Evolutionary conservation across 2,113 vertebrate species (phyloP).

Genomic region (Synodontis membranacea): DNA sequence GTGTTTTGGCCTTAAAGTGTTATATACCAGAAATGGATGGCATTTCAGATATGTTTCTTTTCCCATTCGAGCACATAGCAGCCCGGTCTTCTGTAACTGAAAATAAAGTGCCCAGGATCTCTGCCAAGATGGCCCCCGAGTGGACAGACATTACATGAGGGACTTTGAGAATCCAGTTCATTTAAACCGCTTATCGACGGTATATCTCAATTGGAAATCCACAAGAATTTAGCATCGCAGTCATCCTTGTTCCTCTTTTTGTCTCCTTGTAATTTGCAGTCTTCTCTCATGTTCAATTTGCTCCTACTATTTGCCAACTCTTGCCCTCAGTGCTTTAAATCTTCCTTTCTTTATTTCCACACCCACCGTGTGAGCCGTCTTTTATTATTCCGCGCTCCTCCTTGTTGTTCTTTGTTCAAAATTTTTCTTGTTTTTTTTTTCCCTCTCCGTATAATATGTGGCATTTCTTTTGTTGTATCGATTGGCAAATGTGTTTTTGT

Average conservation of each 20-base stretch:
- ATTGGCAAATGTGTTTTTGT: conserved; percentile 50
- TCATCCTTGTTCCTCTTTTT: background rate
- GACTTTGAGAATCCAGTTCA: conserved; percentile 11
- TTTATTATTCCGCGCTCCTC: background rate
- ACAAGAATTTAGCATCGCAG: conserved; percentile 12
- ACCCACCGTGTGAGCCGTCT: conserved; percentile 10
- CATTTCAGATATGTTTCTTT: background rate
- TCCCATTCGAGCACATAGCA: background rate
- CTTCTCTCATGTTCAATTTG: conserved; percentile 11
- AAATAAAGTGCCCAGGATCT: background rate
- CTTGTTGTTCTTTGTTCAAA: conserved; percentile 17
- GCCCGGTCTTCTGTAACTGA: background rate
- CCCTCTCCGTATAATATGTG: conserved; percentile 28
- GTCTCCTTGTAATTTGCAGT: conserved; percentile 13
- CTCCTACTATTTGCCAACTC: conserved; percentile 9
- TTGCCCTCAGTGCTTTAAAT: conserved; percentile 8
- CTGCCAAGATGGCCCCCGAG: background rate
- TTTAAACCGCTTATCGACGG: conserved; percentile 43
- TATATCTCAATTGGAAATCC: conserved; percentile 21
- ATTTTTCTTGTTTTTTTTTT: conserved; percentile 10
- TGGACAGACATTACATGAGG: background rate
- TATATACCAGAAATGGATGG: too few relatives aligned
- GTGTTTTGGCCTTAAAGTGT: background rate
- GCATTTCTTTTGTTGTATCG: conserved; percentile 33
- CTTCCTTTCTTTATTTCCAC: conserved; percentile 28